phyloP scores from a whole-genome alignment of 30 jellyfish, hydroid and myxozoan genomes.

The Cassiopea andromeda region DNA sequence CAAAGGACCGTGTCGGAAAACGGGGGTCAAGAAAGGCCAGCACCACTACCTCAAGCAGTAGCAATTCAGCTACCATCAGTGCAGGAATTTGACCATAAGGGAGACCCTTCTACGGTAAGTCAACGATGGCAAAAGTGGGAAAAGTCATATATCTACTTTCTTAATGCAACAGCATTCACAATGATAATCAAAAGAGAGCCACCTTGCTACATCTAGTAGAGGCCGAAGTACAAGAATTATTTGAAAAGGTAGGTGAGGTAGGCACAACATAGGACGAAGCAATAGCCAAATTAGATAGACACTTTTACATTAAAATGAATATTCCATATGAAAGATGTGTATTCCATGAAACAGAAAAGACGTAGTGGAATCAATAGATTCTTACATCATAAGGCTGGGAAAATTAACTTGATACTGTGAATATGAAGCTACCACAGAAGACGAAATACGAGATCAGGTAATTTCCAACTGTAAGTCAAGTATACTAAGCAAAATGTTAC shows the following conservation, averaged over 20 bases:
- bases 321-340: slow-evolving; percentile 47
- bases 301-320: slow-evolving; percentile 27
- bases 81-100: slow-evolving; percentile 23
- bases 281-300: slow-evolving; percentile 20
- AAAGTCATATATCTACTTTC: slow-evolving; percentile 11
- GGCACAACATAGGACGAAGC: slow-evolving; percentile 44
- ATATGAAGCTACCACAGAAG: slow-evolving; percentile 27
- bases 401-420: slow-evolving; percentile 38
- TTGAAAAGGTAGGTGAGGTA: slow-evolving; percentile 53
- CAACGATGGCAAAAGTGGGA: slow-evolving; percentile 53
- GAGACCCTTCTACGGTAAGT: slow-evolving; percentile 36
- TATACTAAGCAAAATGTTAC: slow-evolving; percentile 52
- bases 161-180: slow-evolving; percentile 30
- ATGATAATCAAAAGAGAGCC: slow-evolving; percentile 54
- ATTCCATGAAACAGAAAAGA: slow-evolving; percentile 41
- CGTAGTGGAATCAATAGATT: slow-evolving; percentile 30
- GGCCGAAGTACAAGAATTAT: slow-evolving; percentile 53
- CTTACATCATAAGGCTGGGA: slow-evolving; percentile 36
- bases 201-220: slow-evolving; percentile 37
- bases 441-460: slow-evolving; percentile 65
- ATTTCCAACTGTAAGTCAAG: slow-evolving; percentile 54
- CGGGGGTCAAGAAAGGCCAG: slow-evolving; percentile 2
- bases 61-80: slow-evolving; percentile 46
- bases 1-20: not conserved
- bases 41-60: slow-evolving; percentile 30